Evolutionary conservation across 2,888 invertebrate genomes (phyloP), one percentile per base, ranked within the genome.

Genomic region (Andrena praecox): DNA sequence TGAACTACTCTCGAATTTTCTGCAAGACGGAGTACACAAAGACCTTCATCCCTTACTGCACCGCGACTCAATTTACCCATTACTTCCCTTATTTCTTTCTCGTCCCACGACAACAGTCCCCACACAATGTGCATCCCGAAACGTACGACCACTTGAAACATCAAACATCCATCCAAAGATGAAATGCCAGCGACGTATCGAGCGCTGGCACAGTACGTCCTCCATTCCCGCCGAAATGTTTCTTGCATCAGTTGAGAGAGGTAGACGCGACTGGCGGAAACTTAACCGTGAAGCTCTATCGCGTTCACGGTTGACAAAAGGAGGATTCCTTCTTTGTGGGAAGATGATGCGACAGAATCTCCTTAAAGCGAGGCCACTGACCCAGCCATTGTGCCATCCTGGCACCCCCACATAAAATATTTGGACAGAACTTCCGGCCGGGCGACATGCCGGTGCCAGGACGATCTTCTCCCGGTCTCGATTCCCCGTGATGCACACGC

Each of bases 361-460:
- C 67, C 73, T 84, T 75, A 84, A 64, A 85, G 29, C 64, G 70
- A 48, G 78, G 81, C 71, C 82, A 85, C 54, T 85, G 85, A 85
- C 85, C 85, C 52, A 76, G 42, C 80, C 76, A 82, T 85, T 82
- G 82, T 85, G 52, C 82, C 71, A 73, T 54, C 85, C 31, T 66
- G 56, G 3, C 80, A 56, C 64, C 78, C 77, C 66, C 69, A 75
- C 73, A 73, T 82, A 83, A 85, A 85, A 85, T 85, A 85, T 85
- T 85, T 85, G 85, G 85, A 85, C 80, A 80, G 85, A 83, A 85
- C 82, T 85, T 85, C 85, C 85, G 85, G 81, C 59, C 56, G 27
- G 59, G 10, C 60, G 73, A 80, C 56, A 72, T 66, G 56, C 48
- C 59, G 73, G 75, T 77, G 84, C 84, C 85, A 81, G 80, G 63